Evolutionary conservation across 2,888 invertebrate genomes (phyloP).

Genomic region (Cephus sareptanus): DNA sequence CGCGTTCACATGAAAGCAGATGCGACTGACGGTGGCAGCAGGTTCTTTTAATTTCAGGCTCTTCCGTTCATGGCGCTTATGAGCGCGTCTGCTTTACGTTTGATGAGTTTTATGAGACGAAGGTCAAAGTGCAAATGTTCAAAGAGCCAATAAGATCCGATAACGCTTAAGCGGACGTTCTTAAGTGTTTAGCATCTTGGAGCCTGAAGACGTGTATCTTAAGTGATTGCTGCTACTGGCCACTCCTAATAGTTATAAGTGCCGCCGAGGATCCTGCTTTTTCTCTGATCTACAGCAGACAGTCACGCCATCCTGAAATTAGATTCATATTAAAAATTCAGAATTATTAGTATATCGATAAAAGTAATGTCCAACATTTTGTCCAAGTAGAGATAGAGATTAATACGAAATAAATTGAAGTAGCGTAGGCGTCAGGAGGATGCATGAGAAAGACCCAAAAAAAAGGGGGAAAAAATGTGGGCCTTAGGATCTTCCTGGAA

Average conservation of each 20-base stretch:
- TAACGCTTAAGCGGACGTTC: slow-evolving; percentile 31
- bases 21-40: neutral
- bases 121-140: slow-evolving; percentile 58
- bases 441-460: neutral
- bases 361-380: neutral
- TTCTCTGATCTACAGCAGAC: neutral
- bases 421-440: neutral
- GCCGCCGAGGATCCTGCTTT: neutral
- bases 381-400: neutral
- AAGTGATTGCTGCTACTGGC: slow-evolving; percentile 41
- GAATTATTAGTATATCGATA: neutral
- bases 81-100: slow-evolving; percentile 51
- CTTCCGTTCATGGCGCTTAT: neutral
- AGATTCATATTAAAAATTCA: neutral
- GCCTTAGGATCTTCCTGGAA: neutral
- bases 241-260: slow-evolving; percentile 40
- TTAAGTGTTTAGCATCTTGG: slow-evolving; percentile 29
- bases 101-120: slow-evolving; percentile 49
- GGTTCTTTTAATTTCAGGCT: neutral
- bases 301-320: neutral
- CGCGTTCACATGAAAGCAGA: neutral
- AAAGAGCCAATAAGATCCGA: slow-evolving; percentile 51
- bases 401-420: neutral
- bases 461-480: neutral
- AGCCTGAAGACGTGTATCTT: slow-evolving; percentile 42